phyloP scores from a whole-genome alignment of 1,140 invertebrate genomes.

The Ditylenchus dipsaci region DNA sequence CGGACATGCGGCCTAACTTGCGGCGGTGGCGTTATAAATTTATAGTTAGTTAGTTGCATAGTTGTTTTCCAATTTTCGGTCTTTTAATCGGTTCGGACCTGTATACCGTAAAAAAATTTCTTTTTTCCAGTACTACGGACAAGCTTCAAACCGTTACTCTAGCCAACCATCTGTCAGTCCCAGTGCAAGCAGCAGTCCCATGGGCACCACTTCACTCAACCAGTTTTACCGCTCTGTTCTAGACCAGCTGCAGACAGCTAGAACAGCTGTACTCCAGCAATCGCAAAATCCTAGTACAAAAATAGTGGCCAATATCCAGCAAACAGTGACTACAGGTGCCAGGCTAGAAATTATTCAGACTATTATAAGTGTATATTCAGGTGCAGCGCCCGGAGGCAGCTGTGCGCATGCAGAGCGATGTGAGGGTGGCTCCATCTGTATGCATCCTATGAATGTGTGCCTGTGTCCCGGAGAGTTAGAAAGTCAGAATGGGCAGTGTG shows the following conservation, averaged over 20 bases:
- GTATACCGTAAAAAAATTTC: too few species aligned
- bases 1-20: too few species aligned
- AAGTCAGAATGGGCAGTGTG: conserved; percentile 48
- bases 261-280: neutral
- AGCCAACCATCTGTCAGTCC: neutral
- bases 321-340: neutral
- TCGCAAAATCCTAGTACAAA: too few species aligned
- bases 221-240: neutral
- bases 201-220: neutral
- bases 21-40: too few species aligned
- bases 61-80: too few species aligned
- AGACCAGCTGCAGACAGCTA: neutral
- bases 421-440: conserved; percentile 46
- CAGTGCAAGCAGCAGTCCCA: neutral
- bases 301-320: neutral
- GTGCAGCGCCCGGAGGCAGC: conserved; percentile 11
- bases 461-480: conserved; percentile 50
- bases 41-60: too few species aligned
- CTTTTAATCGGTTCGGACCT: too few species aligned
- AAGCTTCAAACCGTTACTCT: neutral
- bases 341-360: neutral
- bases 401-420: conserved; percentile 45
- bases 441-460: conserved; percentile 43
- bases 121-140: neutral
- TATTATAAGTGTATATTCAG: neutral